Base-by-base conservation (phyloP, 2,113 vertebrate species). In the Pteropus alecto region DNA sequence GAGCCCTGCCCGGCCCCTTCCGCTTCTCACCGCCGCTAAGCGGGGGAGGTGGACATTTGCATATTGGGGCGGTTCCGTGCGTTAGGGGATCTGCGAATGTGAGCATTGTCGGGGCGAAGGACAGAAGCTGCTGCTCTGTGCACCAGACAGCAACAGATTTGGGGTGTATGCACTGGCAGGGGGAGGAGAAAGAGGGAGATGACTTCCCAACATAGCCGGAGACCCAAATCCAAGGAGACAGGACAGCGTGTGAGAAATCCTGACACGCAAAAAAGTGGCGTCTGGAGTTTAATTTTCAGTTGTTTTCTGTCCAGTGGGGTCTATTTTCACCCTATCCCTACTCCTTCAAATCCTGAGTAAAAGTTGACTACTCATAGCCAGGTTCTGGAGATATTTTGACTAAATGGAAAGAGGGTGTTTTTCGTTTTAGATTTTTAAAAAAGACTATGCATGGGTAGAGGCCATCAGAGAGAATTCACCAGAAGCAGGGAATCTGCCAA, bases 121-220 rank as follows among this genome's bases (percentile, higher is more conserved):
- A 19, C 1, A 0, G 8, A 48, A 58, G 6, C 16, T 21, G 11
- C 1, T 35, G 9, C 65, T 28, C 54, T 92, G 15, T 73, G 33
- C 60, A 15, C 30, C n/a, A 19, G 61, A 41, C 14, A n/a, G 22
- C 8, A 21, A 63, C 43, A 60, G 28, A 67, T 65, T 58, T 41
- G 2, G 28, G 26, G 3, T 5, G 0, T n/a, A 4, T 28, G 4
- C 2, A 0, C 6, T 41, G 56, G 21, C 28, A 71, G 54, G 9
- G 7, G 28, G 19, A 18, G 18, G 10, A 33, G 3, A 22, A 3
- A 9, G 18, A 54, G 7, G 22, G 28, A 11, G 22, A 26, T 1
- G 7, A 16, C 3, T 1, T 68, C 30, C 16, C 16, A 48, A 19
- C 6, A 7, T 6, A 35, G 16, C 21, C 19, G 14, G 26, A 33